Base-by-base conservation (phyloP, 2,888 invertebrate species). In the Cantharis flavilabris region DNA sequence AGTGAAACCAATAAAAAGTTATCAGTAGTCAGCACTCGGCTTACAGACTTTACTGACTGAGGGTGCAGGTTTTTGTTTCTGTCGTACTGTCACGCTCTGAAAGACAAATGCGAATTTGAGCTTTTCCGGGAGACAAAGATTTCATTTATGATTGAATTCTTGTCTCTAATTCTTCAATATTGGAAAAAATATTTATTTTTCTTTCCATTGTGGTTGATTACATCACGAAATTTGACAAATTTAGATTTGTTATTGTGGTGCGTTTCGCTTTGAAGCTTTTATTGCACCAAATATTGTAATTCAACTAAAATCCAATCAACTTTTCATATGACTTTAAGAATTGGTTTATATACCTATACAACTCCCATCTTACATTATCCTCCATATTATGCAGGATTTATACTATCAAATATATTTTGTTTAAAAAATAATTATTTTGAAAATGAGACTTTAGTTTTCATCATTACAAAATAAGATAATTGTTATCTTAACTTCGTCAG, bases 1-100 rank as follows among this genome's bases (percentile, higher is more conserved):
- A 77, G 80, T 76, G 77, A 76, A 78, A 75, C 81, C 80, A 81
- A 83, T 82, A 83, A 83, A 83, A 83, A 83, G 81, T 83, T 83
- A 83, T 82, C 82, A 81, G 82, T 78, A 81, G 82, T 81, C 81
- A 79, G 80, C 83, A 82, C 78, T 80, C 79, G 79, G 80, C 77
- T 75, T 78, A 78, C 75, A 77, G 78, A 76, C 76, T 74, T 79
- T 75, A 77, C 72, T 74, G 71, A 79, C 77, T 76, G 80, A 79
- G 76, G 79, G 77, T 79, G 78, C 78, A 77, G 77, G 79, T 82
- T 81, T 82, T 81, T 82, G 79, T 81, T 79, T 80, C 75, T 80
- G 82, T 78, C 79, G 74, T 77, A 74, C 77, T 80, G 82, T 81
- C 82, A 82, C 79, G 80, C 79, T 79, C 76, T 77, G 80, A 80